Evolutionary conservation across 1,140 invertebrate species (phyloP), one percentile per base, ranked within the genome.

Genomic region (Oryctes rhinoceros): DNA sequence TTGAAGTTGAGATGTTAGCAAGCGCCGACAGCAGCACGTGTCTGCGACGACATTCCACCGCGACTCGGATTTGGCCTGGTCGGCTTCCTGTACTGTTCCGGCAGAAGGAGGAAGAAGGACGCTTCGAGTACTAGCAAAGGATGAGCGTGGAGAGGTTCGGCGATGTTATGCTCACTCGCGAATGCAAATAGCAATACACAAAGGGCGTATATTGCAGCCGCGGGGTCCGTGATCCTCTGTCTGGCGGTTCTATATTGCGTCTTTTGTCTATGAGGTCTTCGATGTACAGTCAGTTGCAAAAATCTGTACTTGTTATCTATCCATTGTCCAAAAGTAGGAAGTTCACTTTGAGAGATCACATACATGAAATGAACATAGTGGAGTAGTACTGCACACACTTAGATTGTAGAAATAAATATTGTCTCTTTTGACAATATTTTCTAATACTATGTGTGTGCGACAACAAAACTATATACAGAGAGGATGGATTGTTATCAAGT

Each of bases 141-240:
- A 67, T 20, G 18, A 20, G n/a, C 18, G 24, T 30, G 24, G 24
- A 67, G 4, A 71, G 65, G 11, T 71, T 30, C 10, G 13, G 65
- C 20, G 24, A 10, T 71, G 18, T 24, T 30, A 9, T 18, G 65
- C 65, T 20, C 65, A 24, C 65, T 71, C 20, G 18, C 37, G 7
- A 76, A 76, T 76, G 75, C 37, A 76, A 76, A 76, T 76, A 76
- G 75, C 75, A 76, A 49, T 71, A 71, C 75, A 76, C 75, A 76
- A 76, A 76, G 75, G 75, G 75, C 75, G 75, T 47, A 76, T 76
- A 76, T 76, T 76, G 75, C 75, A 18, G 47, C 75, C 75, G 39
- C 75, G 65, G 75, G 75, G 75, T 37, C 44, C 75, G 37, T 76
- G 75, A 76, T 76, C 75, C 44, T 76, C 75, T 48, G 75, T 24